Conservation (phyloP, 1,140 invertebrate genomes). For the Drosophila lowei region DNA sequence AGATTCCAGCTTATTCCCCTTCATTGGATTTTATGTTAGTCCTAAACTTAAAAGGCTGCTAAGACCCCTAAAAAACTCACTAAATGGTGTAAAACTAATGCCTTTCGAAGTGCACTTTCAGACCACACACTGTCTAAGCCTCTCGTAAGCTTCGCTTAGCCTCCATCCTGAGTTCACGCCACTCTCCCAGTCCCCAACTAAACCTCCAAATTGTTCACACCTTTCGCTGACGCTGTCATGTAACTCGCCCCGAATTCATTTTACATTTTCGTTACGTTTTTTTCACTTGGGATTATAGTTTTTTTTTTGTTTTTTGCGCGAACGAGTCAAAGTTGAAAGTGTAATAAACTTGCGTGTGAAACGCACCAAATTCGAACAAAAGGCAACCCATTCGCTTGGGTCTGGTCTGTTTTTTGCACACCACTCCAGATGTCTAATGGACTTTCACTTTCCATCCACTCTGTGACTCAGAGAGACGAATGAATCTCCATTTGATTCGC, state of each 20-base stretch:
- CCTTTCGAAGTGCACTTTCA: too few species aligned
- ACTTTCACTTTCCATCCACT: slow-evolving; percentile 57
- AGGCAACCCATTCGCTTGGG: slow-evolving; percentile 43
- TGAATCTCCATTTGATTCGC: slow-evolving; percentile 39
- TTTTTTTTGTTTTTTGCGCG: background rate
- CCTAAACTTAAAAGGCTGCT: too few species aligned
- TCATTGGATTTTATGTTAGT: too few species aligned
- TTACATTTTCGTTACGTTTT: slow-evolving; percentile 10
- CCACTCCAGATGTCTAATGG: slow-evolving; percentile 18
- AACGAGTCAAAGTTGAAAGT: slow-evolving; percentile 64
- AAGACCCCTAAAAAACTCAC: too few species aligned
- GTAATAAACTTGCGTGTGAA: slow-evolving; percentile 71
- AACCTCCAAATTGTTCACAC: slow-evolving; percentile 33
- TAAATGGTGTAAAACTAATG: too few species aligned
- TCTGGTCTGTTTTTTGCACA: slow-evolving; percentile 22
- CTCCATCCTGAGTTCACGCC: background rate
- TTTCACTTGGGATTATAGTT: background rate
- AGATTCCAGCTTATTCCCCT: too few species aligned
- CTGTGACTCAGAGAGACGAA: slow-evolving; percentile 16
- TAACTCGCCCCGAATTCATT: slow-evolving; percentile 25
- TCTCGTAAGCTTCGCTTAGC: background rate
- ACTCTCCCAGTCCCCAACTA: background rate
- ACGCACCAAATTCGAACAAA: slow-evolving; percentile 55
- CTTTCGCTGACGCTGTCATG: slow-evolving; percentile 27
- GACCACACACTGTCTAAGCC: too few species aligned